Base-by-base conservation (phyloP, 2,113 vertebrate species). In the Gallinago jamesoni region DNA sequence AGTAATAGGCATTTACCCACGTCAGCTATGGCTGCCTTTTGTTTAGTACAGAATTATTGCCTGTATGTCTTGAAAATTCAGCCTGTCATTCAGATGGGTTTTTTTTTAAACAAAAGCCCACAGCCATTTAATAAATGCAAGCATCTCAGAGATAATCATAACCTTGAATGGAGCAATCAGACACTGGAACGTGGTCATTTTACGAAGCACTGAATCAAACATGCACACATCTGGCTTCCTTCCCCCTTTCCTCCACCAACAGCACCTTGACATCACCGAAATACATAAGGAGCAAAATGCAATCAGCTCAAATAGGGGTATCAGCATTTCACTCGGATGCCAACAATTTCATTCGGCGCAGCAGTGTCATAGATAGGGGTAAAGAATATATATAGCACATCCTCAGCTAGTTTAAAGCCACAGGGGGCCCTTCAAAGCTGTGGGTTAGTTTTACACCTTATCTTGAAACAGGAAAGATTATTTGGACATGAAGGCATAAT, bases 221-320 rank as follows among this genome's bases (percentile, higher is more conserved):
- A 0, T 3, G 2, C 39, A 14, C 2, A 2, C 18, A 9, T 27
- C 10, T 52, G 33, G 68, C 43, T 74, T 57, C 76, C 76, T 89
- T 28, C 11, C 14, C 19, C 3, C 3, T 35, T 25, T 19, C n/a
- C 20, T 47, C 25, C 48, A 19, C 6, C 6, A 14, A 30, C 25
- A 55, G 72, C 69, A 33, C 69, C 63, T 10, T 2, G 10, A 19
- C 23, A 47, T 6, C 0, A 0, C 37, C 1, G 2, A 41, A 31
- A 76, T 5, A 48, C 0, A 0, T 2, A 22, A 0, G 0, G 39
- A 57, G 28, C 31, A 45, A n/a, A 69, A 41, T 0, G 0, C 31
- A 30, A 5, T 3, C 57, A 31, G 52, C 64, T 63, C 64, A 27
- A 30, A 33, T 2, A 28, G 0, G 4, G 4, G 14, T 20, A 28